A percentile compares a stretch with the other conserved stretches of the same genome.
phyloP scores from a whole-genome alignment of 2,797 vertebrate species.

The Lycodopsis pacificus region DNA sequence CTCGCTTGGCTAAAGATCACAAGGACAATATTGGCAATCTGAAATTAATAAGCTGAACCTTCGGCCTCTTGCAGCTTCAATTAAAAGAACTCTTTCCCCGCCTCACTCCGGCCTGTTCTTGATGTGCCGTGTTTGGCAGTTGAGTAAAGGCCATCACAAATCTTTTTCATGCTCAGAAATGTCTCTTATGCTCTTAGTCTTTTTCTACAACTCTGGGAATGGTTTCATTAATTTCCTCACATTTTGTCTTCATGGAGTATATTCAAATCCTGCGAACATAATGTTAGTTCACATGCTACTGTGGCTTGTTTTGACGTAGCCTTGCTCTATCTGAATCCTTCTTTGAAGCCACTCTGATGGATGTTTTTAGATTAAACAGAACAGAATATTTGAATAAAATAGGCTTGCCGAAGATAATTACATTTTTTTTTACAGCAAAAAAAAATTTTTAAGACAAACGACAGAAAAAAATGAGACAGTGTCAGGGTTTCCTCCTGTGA shows the following conservation, averaged over 20 bases:
- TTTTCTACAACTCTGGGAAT: neutral
- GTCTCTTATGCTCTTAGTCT: neutral
- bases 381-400: slow-evolving; percentile 26
- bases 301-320: neutral
- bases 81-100: slow-evolving; percentile 44
- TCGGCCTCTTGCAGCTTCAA: slow-evolving; percentile 53
- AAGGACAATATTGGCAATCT: slow-evolving; percentile 55
- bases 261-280: neutral
- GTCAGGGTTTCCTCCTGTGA: slow-evolving; percentile 47
- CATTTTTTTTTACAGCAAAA: neutral
- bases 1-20: slow-evolving; percentile 61
- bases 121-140: slow-evolving; percentile 6
- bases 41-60: slow-evolving; percentile 49
- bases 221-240: neutral
- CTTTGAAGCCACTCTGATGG: neutral
- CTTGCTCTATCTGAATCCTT: slow-evolving; percentile 1
- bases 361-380: slow-evolving; percentile 22
- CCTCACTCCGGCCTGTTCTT: slow-evolving; percentile 14
- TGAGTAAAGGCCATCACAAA: slow-evolving; percentile 25
- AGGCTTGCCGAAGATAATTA: neutral
- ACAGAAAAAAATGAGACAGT: neutral
- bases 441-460: neutral
- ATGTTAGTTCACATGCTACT: neutral
- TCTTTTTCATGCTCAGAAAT: slow-evolving; percentile 2
- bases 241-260: neutral